Conservation (phyloP, 2,113 vertebrate species). For the Hepsetus odoe region DNA sequence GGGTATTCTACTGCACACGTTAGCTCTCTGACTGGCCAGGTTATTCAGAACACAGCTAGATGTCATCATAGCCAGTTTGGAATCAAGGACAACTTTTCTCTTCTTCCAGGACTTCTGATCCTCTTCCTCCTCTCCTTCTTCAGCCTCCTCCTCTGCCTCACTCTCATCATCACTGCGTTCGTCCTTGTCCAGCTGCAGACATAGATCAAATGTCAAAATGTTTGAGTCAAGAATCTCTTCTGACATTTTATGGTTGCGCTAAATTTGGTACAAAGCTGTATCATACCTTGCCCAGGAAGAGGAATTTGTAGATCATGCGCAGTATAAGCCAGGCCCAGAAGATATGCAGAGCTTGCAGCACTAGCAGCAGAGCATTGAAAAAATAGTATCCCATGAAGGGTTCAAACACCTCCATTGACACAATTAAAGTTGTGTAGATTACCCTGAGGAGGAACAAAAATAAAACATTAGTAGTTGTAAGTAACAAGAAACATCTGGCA, state of each 20-base stretch:
- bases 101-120: conserved; percentile 63
- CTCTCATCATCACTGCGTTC: conserved; percentile 89
- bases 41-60: conserved; percentile 77
- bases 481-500: background rate
- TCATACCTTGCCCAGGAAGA: conserved; percentile 81
- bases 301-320: conserved; percentile 84
- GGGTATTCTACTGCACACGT: conserved; percentile 53
- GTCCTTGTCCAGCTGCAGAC: conserved; percentile 87
- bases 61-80: conserved; percentile 60
- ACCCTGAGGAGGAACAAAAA: conserved; percentile 69
- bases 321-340: conserved; percentile 92
- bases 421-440: conserved; percentile 80
- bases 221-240: no score
- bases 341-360: conserved; percentile 85
- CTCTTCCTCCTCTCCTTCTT: conserved; percentile 70
- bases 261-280: background rate
- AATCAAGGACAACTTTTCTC: conserved; percentile 69
- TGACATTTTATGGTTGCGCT: no score
- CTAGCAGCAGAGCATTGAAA: conserved; percentile 80
- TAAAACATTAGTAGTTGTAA: no score
- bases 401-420: conserved; percentile 80
- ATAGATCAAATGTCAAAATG: no score
- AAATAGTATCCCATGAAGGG: conserved; percentile 91
- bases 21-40: conserved; percentile 68
- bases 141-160: conserved; percentile 75